These are phyloP conservation scores for Bubo blakistoni DNA, from an alignment of 2,113 vertebrate species.

Conservation along the genomic window DNA sequence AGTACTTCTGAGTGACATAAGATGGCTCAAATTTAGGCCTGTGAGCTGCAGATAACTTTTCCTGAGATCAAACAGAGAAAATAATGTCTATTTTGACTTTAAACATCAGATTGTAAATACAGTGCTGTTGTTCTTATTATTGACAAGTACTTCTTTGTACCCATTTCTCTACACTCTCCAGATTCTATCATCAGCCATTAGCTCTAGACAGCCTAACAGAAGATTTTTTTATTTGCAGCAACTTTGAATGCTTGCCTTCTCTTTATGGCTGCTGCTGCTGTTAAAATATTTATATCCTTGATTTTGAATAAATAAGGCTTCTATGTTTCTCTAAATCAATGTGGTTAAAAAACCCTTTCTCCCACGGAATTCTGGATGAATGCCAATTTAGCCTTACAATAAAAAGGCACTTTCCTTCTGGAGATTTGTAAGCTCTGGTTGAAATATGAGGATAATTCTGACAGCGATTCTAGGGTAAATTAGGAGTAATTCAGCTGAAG, in stretches of 20 bases:
- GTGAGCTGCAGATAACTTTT: conserved; percentile 55
- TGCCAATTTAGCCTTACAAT: conserved; percentile 26
- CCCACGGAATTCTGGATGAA: conserved; percentile 12
- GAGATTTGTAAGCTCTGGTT: conserved; percentile 51
- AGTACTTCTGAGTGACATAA: conserved; percentile 20
- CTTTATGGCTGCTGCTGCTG: not conserved
- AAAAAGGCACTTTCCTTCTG: conserved; percentile 37
- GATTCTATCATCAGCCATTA: conserved; percentile 12
- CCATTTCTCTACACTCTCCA: not conserved
- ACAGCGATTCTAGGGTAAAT: not conserved
- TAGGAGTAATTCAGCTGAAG: not conserved
- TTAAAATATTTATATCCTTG: conserved; percentile 31
- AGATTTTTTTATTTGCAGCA: not conserved
- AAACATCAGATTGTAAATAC: conserved; percentile 21
- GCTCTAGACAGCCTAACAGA: not conserved
- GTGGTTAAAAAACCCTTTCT: not conserved
- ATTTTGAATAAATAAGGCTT: conserved; percentile 31
- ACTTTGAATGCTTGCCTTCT: not conserved
- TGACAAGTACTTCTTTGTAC: conserved; percentile 4
- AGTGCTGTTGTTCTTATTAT: not conserved
- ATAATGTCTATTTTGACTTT: conserved; percentile 37
- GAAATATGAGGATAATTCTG: conserved; percentile 57
- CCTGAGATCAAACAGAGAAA: conserved; percentile 37
- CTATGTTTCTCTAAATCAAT: conserved; percentile 31
- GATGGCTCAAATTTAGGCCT: conserved; percentile 14